Conservation (phyloP, 2,797 vertebrate genomes). For the Smutsia gigantea region DNA sequence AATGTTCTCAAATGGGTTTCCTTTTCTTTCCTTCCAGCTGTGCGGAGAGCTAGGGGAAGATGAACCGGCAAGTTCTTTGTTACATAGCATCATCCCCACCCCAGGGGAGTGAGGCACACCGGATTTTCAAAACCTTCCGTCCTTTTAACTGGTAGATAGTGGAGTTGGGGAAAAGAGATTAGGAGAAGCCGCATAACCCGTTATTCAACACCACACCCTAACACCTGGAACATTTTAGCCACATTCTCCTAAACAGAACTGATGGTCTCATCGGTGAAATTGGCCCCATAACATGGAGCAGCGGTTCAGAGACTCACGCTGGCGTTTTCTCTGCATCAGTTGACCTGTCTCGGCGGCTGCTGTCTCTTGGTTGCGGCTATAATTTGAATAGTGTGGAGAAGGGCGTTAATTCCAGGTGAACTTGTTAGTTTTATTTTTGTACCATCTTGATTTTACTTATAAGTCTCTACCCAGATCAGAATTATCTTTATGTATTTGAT, state of each 20-base stretch:
- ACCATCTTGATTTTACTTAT: not conserved
- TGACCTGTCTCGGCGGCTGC: not conserved
- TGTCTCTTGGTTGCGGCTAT: not conserved
- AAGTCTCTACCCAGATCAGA: not conserved
- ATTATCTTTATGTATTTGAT: not conserved
- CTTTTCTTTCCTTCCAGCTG: constrained; percentile 82
- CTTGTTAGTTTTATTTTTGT: not conserved
- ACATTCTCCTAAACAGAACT: not conserved
- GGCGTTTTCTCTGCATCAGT: not conserved
- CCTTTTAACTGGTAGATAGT: constrained; percentile 51
- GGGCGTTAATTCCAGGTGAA: not conserved
- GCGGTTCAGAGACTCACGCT: not conserved
- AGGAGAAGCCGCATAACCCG: not conserved
- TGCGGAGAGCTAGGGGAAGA: constrained; percentile 71
- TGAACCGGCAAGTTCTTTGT: constrained; percentile 78
- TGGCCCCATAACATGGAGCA: not conserved
- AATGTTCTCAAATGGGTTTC: constrained; percentile 79
- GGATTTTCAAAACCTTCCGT: constrained; percentile 36
- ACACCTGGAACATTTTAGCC: constrained; percentile 10
- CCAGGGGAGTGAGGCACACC: constrained; percentile 11
- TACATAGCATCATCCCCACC: constrained; percentile 52
- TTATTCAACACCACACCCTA: not conserved
- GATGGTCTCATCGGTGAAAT: not conserved
- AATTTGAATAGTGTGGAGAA: not conserved
- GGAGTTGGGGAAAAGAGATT: not conserved